These are phyloP conservation scores for Drosophila sordidula DNA, from an alignment of 2,888 invertebrate genomes.

Conservation along the genomic window DNA sequence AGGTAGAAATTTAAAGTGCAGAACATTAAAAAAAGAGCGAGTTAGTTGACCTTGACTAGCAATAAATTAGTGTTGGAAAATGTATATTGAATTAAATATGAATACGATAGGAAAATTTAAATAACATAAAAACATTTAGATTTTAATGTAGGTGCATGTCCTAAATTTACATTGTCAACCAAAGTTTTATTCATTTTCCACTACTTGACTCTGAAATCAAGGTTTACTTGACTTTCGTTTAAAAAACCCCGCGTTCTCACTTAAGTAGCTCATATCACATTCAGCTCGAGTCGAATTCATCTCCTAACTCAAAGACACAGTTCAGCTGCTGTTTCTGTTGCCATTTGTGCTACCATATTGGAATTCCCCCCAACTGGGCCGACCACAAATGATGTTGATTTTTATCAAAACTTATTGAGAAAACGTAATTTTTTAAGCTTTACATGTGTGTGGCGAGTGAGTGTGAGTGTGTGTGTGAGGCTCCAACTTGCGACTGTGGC, in stretches of 20 bases:
- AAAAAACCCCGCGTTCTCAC: neutral
- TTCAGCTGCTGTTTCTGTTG: constrained; percentile 36
- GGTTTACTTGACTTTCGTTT: too few relatives aligned
- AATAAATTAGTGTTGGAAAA: too few relatives aligned
- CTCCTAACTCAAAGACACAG: constrained; percentile 7
- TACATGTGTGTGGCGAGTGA: constrained; percentile 47
- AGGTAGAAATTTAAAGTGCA: too few relatives aligned
- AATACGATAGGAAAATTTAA: too few relatives aligned
- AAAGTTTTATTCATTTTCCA: too few relatives aligned
- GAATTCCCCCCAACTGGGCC: constrained; percentile 80
- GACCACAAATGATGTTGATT: constrained; percentile 80
- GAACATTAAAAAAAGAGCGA: too few relatives aligned
- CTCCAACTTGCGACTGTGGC: constrained; percentile 11
- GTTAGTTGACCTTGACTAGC: too few relatives aligned
- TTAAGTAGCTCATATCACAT: constrained; percentile 36
- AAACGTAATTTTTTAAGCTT: constrained; percentile 79
- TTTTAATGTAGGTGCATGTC: too few relatives aligned
- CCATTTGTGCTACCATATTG: constrained; percentile 71
- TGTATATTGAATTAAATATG: too few relatives aligned
- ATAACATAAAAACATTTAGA: too few relatives aligned
- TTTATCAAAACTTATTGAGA: constrained; percentile 82
- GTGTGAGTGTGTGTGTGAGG: constrained; percentile 6
- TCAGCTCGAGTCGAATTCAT: constrained; percentile 26
- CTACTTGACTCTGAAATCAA: too few relatives aligned
- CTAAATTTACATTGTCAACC: too few relatives aligned